Evolutionary conservation across 2,797 vertebrate species (phyloP), one percentile per base, ranked within the genome.

Genomic region (Aselliscus stoliczkanus): DNA sequence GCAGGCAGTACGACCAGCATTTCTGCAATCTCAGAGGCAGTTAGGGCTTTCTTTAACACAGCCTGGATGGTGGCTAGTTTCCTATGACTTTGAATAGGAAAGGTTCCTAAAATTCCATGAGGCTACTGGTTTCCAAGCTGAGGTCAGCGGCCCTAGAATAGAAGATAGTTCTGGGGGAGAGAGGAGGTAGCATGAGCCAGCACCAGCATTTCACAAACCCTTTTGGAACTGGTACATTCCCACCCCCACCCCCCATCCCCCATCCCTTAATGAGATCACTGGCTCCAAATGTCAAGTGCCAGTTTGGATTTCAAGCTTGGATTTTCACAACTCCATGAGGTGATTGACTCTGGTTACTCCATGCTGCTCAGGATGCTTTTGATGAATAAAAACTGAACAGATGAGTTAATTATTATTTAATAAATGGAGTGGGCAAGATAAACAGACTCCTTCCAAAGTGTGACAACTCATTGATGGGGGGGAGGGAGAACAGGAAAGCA

Each of bases 341-440:
- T 50, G 42, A n/a, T n/a, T n/a, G n/a, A 5, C 56, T 44, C 62
- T 14, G 37, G 7, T 25, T 39, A 23, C 34, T 44, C 42, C 75
- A 5, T 2, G 50, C 62, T 27, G 39, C 34, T 81, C 75, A 29
- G 90, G 13, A 14, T 18, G 60, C 20, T 60, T 94, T 64, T 76
- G 87, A 93, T 88, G 88, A 94, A 65, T 72, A 56, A 85, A 93
- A 95, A 62, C 67, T 50, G 73, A 75, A 64, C 70, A 12, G 70
- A 56, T 11, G 42, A 70, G 92, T 88, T n/a, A 69, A 88, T 93
- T 47, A 91, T 56, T 56, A 92, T 87, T 93, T 84, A 75, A 79
- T 81, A 83, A 88, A 39, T 7, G 1, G 34, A 62, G 47, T 42
- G 37, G 52, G 76, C 70, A 37, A 67, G 60, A 47, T 31, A 87